A percentile compares a stretch with the other conserved stretches of the same genome.
These are phyloP conservation scores for Drosophila leontia DNA, from an alignment of 1,140 invertebrate genomes.

Conservation along the genomic window DNA sequence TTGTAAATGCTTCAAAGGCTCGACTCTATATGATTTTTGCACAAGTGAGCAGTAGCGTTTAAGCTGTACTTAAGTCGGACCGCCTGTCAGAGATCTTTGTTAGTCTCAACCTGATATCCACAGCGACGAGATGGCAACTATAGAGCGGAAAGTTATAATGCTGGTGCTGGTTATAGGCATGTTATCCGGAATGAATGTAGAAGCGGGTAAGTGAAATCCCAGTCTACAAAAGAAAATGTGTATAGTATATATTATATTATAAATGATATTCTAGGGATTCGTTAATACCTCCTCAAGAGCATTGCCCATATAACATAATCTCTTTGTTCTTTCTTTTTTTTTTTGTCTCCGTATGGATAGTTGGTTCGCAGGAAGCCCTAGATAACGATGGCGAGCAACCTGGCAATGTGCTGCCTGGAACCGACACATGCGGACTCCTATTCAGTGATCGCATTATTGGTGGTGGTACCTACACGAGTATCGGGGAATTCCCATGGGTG, in stretches of 20 bases:
- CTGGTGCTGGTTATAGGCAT: constrained; percentile 20
- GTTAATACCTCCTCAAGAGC: background rate
- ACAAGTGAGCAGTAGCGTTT: background rate
- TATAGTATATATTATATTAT: too few species aligned
- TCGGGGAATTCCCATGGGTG: constrained; percentile 91
- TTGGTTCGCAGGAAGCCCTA: background rate
- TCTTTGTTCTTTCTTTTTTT: too few species aligned
- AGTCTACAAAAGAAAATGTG: too few species aligned
- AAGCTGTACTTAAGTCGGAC: constrained; percentile 22
- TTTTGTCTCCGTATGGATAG: background rate
- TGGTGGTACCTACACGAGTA: constrained; percentile 87
- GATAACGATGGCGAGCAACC: constrained; percentile 8
- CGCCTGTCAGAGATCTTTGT: constrained; percentile 18
- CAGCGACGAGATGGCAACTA: constrained; percentile 42
- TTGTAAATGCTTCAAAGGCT: background rate
- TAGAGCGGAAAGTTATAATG: constrained; percentile 22
- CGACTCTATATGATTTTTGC: background rate
- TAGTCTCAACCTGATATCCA: constrained; percentile 48
- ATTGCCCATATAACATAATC: background rate
- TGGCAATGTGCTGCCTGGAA: constrained; percentile 64
- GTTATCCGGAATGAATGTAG: background rate
- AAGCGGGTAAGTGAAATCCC: constrained; percentile 34
- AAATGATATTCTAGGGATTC: too few species aligned
- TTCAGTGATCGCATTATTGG: constrained; percentile 86
- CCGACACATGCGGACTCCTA: constrained; percentile 84